Evolutionary conservation across 2,888 invertebrate species (phyloP).

Genomic region (Quadroppia sp.): DNA sequence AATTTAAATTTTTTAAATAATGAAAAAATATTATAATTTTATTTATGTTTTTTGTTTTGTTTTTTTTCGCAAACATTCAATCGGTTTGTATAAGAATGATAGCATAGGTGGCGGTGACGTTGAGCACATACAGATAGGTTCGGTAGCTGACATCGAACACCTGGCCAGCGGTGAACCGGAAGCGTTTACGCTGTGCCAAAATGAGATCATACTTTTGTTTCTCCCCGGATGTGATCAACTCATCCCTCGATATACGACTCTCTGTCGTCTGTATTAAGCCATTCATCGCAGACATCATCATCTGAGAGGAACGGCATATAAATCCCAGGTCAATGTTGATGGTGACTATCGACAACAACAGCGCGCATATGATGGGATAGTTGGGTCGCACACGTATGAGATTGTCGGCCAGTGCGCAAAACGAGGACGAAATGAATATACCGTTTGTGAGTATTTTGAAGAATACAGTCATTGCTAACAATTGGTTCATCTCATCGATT

Average conservation of each 20-base stretch:
- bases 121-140: not conserved
- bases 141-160: not conserved
- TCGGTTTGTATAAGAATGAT: constrained; percentile 11
- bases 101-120: constrained; percentile 1
- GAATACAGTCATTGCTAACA: not conserved
- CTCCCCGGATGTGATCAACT: not conserved
- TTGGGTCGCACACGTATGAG: not conserved
- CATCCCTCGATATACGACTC: not conserved
- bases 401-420: constrained; percentile 5
- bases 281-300: not conserved
- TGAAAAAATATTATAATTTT: no score
- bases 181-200: not conserved
- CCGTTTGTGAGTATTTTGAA: not conserved
- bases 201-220: not conserved
- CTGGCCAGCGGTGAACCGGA: not conserved
- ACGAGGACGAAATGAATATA: not conserved
- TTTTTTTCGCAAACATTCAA: no score
- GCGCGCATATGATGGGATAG: not conserved
- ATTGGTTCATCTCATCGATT: not conserved
- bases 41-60: no score
- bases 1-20: no score
- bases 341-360: not conserved
- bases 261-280: not conserved
- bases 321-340: not conserved
- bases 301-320: not conserved